Evolutionary conservation across 2,888 invertebrate genomes (phyloP).

Genomic region (Leucophora obtusa): DNA sequence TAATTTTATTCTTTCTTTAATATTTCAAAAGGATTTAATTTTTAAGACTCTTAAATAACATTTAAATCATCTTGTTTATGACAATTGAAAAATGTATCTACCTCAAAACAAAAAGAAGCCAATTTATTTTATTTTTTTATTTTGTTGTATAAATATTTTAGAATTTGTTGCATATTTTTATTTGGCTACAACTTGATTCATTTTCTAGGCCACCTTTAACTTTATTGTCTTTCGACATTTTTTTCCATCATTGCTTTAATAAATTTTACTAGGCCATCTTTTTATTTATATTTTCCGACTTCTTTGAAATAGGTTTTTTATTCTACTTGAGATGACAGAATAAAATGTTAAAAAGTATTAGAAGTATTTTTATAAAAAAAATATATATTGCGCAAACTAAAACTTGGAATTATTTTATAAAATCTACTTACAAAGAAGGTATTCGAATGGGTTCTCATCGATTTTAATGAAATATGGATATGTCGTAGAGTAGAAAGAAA

Average conservation of each 20-base stretch:
- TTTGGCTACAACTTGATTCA: not conserved
- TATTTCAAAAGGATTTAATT: not conserved
- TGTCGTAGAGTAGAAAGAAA: too few species aligned
- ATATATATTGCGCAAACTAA: too few species aligned
- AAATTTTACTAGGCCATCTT: constrained; percentile 35
- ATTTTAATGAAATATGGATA: too few species aligned
- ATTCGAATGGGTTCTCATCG: too few species aligned
- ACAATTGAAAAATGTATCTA: not conserved
- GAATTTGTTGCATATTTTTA: not conserved
- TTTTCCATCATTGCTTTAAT: constrained; percentile 13
- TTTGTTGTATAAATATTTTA: constrained; percentile 4
- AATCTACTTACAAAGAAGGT: too few species aligned
- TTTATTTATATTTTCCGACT: constrained; percentile 9
- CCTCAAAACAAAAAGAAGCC: not conserved
- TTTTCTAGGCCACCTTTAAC: constrained; percentile 45
- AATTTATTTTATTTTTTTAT: constrained; percentile 22
- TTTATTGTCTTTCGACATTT: not conserved
- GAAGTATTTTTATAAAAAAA: too few species aligned
- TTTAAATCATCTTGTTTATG: not conserved
- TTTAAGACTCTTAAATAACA: not conserved
- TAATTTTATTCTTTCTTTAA: not conserved
- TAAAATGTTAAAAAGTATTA: too few species aligned
- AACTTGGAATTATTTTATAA: too few species aligned
- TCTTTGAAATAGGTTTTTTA: constrained; percentile 17
- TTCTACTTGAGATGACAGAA: not conserved